A percentile compares a stretch with the other conserved stretches of the same genome.
These are phyloP conservation scores for Drosophila repleta DNA, from an alignment of 1,140 invertebrate genomes.

Conservation along the genomic window DNA sequence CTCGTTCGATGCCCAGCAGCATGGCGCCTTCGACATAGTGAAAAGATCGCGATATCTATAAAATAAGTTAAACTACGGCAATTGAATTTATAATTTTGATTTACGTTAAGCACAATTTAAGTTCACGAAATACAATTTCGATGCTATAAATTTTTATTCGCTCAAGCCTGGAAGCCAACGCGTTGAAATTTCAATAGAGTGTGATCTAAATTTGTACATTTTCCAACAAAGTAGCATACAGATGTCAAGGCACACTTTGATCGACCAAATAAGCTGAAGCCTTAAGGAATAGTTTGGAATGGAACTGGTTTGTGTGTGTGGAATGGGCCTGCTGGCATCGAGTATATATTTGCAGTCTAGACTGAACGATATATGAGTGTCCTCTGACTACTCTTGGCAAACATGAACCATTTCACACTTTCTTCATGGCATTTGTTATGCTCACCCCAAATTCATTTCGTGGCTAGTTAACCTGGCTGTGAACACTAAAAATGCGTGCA, in stretches of 20 bases:
- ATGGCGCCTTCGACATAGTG: conserved; percentile 20
- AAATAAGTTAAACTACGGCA: not conserved
- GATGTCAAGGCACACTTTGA: not conserved
- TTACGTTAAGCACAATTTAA: not conserved
- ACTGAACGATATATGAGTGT: no score
- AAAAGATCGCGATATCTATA: not conserved
- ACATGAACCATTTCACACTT: no score
- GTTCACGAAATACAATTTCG: conserved; percentile 48
- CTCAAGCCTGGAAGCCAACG: conserved; percentile 52
- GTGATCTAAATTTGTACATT: conserved; percentile 10
- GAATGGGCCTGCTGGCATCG: no score
- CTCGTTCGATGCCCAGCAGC: conserved; percentile 39
- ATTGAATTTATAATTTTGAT: not conserved
- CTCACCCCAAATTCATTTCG: not conserved
- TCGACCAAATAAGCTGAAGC: not conserved
- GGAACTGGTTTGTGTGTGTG: no score
- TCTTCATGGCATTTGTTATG: no score
- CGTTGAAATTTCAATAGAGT: conserved; percentile 70
- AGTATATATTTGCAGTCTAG: no score
- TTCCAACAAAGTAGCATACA: not conserved
- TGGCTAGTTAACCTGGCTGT: no score
- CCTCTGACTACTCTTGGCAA: no score
- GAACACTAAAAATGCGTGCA: no score
- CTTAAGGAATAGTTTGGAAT: no score
- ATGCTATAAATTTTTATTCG: conserved; percentile 49